Evolutionary conservation across 2,113 vertebrate genomes (phyloP).

Genomic region (Tylochromis polylepis): DNA sequence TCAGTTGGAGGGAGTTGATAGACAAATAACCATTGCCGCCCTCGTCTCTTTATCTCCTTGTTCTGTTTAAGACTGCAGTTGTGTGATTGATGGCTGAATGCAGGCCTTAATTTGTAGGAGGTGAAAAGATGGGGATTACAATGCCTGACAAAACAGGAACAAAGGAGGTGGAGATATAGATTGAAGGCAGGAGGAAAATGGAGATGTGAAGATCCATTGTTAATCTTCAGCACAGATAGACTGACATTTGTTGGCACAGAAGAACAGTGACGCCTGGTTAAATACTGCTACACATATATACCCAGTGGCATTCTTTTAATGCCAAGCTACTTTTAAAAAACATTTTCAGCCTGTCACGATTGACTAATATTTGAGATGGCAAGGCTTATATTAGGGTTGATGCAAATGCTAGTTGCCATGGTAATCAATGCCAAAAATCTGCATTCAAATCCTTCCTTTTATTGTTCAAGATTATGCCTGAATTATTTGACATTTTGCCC

Average conservation of each 20-base stretch:
- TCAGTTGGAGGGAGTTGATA: slow-evolving; percentile 38
- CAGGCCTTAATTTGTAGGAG: slow-evolving; percentile 50
- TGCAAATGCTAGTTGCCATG: neutral
- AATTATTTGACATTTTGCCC: neutral
- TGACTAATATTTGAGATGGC: neutral
- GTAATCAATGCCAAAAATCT: slow-evolving; percentile 7
- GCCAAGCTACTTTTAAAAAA: neutral
- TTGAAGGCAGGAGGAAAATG: slow-evolving; percentile 8
- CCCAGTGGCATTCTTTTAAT: neutral
- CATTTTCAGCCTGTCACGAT: neutral
- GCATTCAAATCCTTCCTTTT: neutral
- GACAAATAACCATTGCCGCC: slow-evolving; percentile 40
- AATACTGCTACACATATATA: neutral
- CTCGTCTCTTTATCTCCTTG: slow-evolving; percentile 35
- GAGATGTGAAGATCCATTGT: slow-evolving; percentile 43
- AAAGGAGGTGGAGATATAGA: slow-evolving; percentile 28
- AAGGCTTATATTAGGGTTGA: neutral
- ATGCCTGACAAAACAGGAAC: slow-evolving; percentile 42
- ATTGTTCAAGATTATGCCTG: neutral
- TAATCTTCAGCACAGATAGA: slow-evolving; percentile 7
- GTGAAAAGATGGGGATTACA: slow-evolving; percentile 33
- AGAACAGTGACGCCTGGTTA: neutral
- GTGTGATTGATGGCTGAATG: slow-evolving; percentile 62
- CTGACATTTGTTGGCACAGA: slow-evolving; percentile 19
- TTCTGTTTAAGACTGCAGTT: slow-evolving; percentile 1